A percentile compares a stretch with the other conserved stretches of the same genome.
Evolutionary conservation across 2,797 vertebrate genomes (phyloP).

Genomic region (Cossypha heuglini): DNA sequence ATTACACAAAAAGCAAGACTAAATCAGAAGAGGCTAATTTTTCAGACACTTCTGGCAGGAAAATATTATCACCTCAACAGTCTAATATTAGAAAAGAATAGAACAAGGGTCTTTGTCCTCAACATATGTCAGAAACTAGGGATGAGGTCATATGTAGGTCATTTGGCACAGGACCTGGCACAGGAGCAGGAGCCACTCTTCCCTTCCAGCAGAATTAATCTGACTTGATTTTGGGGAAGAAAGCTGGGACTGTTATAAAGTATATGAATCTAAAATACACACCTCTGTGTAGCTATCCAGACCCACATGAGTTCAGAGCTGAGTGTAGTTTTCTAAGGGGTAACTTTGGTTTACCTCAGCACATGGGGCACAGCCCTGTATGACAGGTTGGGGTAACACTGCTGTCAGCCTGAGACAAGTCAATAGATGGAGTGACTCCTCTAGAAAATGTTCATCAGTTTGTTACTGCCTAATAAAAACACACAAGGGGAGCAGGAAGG

Average conservation of each 20-base stretch:
- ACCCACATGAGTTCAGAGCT: not conserved
- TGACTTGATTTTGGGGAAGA: not conserved
- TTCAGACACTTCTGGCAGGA: not conserved
- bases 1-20: not conserved
- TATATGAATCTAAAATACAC: not conserved
- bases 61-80: not conserved
- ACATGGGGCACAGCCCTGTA: accelerated
- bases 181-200: not conserved
- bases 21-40: not conserved
- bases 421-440: too few species aligned
- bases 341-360: not conserved
- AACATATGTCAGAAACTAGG: not conserved
- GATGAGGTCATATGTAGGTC: not conserved
- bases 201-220: not conserved
- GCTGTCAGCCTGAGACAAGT: not conserved
- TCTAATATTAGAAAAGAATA: not conserved
- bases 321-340: not conserved
- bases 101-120: not conserved
- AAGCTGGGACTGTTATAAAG: not conserved
- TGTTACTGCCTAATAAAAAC: not conserved
- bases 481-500: not conserved
- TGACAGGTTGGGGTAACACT: not conserved
- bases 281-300: not conserved
- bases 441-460: not conserved
- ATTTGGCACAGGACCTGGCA: not conserved